Base-by-base conservation (phyloP, 2,113 vertebrate genomes). In the Chiloscyllium plagiosum region DNA sequence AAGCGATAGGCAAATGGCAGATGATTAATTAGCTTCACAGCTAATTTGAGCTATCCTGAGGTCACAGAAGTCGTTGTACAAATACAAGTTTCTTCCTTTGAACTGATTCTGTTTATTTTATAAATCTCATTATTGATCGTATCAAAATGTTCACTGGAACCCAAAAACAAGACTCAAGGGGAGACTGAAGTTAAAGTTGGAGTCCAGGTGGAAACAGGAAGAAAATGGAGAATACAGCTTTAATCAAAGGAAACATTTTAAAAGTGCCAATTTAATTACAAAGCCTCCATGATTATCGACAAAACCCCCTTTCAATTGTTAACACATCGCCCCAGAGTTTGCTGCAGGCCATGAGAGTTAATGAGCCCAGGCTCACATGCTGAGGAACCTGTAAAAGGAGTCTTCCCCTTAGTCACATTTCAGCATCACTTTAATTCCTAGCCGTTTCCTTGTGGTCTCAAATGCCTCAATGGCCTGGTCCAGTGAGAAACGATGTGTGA, bases 341-440 rank as follows among this genome's bases (percentile, higher is more conserved):
- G 42, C 20, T 22, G 83, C 22, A 2, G 42, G 20, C 50, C 47
- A 8, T 50, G 42, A 4, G 83, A 8, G 50, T 42, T 42, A 86
- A 80, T 33, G 15, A 4, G 33, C 2, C 33, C 78, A 86, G 42
- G 37, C 20, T 24, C 85, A 87, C 85, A 52, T 0, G 20, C 19
- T 42, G 20, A 47, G 6, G 17, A 8, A 86, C 4, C 83, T 50
- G 19, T 4, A 50, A 37, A 24, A 50, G 42, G 3, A 37, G 13
- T 80, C n/a, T 2, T 98, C 0, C 98, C 0, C 83, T 97, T 96
- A 98, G 97, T 99, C 98, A 96, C 99, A 99, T 96, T 99, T 99
- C 94, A 99, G 97, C 98, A 99, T 99, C 96, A 99, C 98, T 97
- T 99, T 99, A 95, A 99, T 96, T 52, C 99, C 99, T 3, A 98